Percentiles rank a stretch among this genome's conserved stretches.
These are phyloP conservation scores for Metaphire vulgaris DNA, from an alignment of 1,140 invertebrate species.

Conservation along the genomic window DNA sequence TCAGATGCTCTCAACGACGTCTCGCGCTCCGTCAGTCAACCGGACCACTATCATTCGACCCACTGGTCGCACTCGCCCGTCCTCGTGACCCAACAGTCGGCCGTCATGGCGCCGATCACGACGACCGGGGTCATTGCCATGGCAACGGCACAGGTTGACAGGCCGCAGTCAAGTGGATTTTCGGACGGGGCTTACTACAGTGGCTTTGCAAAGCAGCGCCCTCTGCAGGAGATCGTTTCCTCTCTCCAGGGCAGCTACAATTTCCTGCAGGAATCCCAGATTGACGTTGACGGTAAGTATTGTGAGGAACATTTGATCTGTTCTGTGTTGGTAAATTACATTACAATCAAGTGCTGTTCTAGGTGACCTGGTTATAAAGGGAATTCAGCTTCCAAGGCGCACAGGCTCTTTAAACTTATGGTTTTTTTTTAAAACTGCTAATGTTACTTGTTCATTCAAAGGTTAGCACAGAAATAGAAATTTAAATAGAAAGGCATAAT, in stretches of 20 bases:
- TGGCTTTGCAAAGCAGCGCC: conserved; percentile 30
- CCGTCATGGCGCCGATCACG: not conserved
- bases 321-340: too few relatives aligned
- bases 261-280: conserved; percentile 52
- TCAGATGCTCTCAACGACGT: too few relatives aligned
- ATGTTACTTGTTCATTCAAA: too few relatives aligned
- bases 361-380: too few relatives aligned
- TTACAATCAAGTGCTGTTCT: too few relatives aligned
- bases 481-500: too few relatives aligned
- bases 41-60: not conserved
- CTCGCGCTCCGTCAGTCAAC: too few relatives aligned
- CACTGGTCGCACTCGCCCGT: not conserved
- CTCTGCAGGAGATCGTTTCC: conserved; percentile 48
- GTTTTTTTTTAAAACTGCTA: too few relatives aligned
- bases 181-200: not conserved
- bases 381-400: too few relatives aligned
- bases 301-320: not conserved
- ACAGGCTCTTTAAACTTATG: too few relatives aligned
- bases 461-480: too few relatives aligned
- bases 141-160: not conserved
- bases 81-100: not conserved
- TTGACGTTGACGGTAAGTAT: conserved; percentile 34
- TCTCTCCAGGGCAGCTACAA: conserved; percentile 50
- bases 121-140: not conserved
- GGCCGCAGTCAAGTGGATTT: not conserved